phyloP scores from a whole-genome alignment of 2,797 vertebrate genomes.

The Poliocrania exsul region DNA sequence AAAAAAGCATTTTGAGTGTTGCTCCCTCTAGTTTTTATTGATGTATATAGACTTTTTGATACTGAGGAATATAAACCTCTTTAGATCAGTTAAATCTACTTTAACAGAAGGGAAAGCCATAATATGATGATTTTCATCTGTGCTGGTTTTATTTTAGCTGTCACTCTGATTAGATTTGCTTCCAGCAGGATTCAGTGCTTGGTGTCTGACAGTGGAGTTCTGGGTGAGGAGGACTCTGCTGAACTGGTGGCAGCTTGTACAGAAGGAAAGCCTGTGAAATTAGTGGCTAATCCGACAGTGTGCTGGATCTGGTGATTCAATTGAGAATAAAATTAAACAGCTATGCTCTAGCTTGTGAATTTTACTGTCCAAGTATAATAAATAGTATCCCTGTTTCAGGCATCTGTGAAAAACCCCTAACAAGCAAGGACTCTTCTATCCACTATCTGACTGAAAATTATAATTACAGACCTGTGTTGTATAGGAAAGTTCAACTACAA shows the following conservation, averaged over 20 bases:
- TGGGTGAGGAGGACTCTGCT: neutral
- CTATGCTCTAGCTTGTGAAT: neutral
- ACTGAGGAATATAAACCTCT: neutral
- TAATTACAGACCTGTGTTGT: neutral
- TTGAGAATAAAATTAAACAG: neutral
- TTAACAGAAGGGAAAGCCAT: neutral
- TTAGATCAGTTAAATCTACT: neutral
- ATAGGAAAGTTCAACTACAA: neutral
- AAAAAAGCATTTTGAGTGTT: neutral
- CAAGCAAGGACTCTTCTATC: neutral
- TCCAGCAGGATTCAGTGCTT: neutral
- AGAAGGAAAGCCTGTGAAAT: neutral
- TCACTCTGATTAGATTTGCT: neutral
- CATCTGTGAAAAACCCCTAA: neutral
- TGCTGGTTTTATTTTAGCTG: neutral
- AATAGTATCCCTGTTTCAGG: neutral
- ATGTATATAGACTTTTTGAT: neutral
- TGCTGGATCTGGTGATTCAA: neutral
- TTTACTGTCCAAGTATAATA: neutral
- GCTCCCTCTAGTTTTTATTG: slow-evolving; percentile 18
- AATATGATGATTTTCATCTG: neutral
- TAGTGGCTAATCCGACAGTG: neutral
- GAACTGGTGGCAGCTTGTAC: neutral
- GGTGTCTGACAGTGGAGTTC: neutral
- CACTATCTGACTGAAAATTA: neutral